Evolutionary conservation across 92 coral and sea anemone species (phyloP), one percentile per base, ranked within the genome.

Genomic region (Zoanthus solanderi): DNA sequence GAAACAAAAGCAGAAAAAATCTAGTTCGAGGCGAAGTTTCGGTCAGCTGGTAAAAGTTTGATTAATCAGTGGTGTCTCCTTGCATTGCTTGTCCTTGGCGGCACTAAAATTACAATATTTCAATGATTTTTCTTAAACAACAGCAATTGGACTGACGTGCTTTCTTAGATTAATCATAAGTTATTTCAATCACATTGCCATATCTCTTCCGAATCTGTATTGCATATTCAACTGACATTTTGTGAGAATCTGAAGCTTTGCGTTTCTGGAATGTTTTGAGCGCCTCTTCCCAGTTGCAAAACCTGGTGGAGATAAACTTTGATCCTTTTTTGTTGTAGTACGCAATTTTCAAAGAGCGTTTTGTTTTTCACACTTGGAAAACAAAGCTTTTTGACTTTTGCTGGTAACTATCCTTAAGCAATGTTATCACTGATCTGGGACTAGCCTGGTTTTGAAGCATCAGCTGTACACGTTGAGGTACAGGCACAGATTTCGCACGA

Each of bases 11-110:
- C 71, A 63, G 67, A 60, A 80, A 37, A 17, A 80, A 58, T 63
- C 54, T 47, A 12, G 31, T 71, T 18, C 71, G 81, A 57, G 75
- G 58, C 61, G 61, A 10, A 6, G 61, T 56, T 10, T 56, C 12
- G 7, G 89, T 79, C 17, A 89, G 89, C 78, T 92, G 94, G 87
- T 67, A 69, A 75, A 75, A 86, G 90, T 89, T 92, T 32, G 89
- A 89, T 76, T 86, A 88, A 65, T 72, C 67, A 52, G 89, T 92
- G 12, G 88, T 92, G 88, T 89, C 86, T 32, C 90, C 92, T 83
- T 92, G 91, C 45, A 90, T 79, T 17, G 93, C 83, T 60, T 83
- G 60, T 28, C 87, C 90, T 86, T 91, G 93, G 30, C 93, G 80
- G 78, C 79, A 80, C 61, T 82, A 83, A 72, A 45, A 91, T 78